Conservation (phyloP, 1,140 invertebrate genomes). For the Panulirus ornatus region DNA sequence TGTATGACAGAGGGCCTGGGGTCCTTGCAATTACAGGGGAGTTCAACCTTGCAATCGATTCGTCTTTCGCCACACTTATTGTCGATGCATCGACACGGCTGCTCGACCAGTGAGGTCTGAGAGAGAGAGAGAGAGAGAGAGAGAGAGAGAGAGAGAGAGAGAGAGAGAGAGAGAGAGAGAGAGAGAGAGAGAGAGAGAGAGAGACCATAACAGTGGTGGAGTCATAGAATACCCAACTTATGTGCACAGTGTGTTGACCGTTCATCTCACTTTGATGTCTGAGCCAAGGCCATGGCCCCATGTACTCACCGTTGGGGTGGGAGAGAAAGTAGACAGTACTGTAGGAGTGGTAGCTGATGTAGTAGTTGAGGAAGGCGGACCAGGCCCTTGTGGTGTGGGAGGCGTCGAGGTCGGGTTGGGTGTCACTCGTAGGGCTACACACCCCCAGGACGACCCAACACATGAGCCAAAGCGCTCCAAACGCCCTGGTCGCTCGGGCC, state of each 20-base stretch:
- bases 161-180: background rate
- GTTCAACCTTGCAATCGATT: too few relatives aligned
- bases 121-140: constrained; percentile 7
- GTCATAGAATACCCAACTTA: background rate
- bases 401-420: too few relatives aligned
- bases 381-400: background rate
- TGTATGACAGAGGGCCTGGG: too few relatives aligned
- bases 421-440: too few relatives aligned
- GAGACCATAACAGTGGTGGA: background rate
- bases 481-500: too few relatives aligned
- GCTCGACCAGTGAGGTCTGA: too few relatives aligned
- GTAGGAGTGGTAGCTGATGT: background rate
- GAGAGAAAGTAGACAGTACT: background rate
- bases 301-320: background rate
- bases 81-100: too few relatives aligned
- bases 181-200: constrained; percentile 7
- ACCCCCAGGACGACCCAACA: too few relatives aligned
- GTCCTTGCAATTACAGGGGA: too few relatives aligned
- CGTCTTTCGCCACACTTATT: too few relatives aligned
- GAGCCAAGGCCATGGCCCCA: background rate
- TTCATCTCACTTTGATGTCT: background rate
- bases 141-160: constrained; percentile 7
- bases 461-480: too few relatives aligned
- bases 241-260: background rate
- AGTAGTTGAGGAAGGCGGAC: background rate